Base-by-base conservation (phyloP, 2,888 invertebrate genomes). In the Drosophila neonasuta region DNA sequence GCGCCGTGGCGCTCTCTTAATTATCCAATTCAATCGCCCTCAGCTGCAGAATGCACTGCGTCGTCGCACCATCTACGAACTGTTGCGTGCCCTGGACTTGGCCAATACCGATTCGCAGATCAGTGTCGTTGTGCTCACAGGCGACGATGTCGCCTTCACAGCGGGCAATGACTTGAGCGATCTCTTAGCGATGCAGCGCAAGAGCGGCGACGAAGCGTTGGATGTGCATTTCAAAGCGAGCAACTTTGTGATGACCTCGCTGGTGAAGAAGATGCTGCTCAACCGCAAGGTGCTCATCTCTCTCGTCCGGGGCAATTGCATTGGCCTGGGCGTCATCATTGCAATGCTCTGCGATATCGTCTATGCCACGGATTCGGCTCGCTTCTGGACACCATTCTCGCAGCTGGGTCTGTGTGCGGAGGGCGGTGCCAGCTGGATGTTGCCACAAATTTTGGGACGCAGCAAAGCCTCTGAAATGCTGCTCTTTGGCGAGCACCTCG, bases 281-380 rank as follows among this genome's bases (percentile, higher is more conserved):
- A 97, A 96, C 89, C 96, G 97, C 0, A 99, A 99, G 91, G 92
- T 97, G 39, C 88, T 99, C 57, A 92, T 99, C 71, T 96, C 95
- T 17, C 92, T 98, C 52, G 95, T 99, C 0, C 97, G 99, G 92
- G 99, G 99, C 7, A 97, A 97, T 51, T 97, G 98, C 20, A 93
- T 98, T 70, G 99, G 99, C 13, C 94, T 99, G 77, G 90, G 90
- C 10, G 86, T 89, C 10, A 98, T 98, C 0, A 94, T 95, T 8
- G 91, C 97, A 51, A 95, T 95, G 0, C 92, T 98, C 1, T 98
- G 95, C 92, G 99, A 99, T 92, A 92, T 96, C 60, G 95, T 98
- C 8, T 97, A 96, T 91, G 96, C 97, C 50, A 93, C 95, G 15
- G 95, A 97, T 78, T 94, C 92, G 89, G 96, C 97, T 1, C 95